A percentile compares a stretch with the other conserved stretches of the same genome.
phyloP scores from a whole-genome alignment of 2,888 invertebrate genomes.

The Agrotis ipsilon region DNA sequence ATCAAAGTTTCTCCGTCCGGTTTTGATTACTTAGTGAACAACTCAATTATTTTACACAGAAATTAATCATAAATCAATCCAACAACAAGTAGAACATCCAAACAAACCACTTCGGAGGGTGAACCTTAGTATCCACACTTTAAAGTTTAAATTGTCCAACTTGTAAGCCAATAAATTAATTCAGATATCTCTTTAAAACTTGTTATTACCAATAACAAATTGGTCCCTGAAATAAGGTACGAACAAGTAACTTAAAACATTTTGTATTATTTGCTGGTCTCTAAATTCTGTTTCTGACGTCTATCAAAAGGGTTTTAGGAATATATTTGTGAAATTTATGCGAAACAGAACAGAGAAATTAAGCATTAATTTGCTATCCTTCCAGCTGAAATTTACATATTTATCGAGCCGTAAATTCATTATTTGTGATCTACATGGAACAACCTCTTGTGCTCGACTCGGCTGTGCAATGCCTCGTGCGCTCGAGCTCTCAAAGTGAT shows the following conservation, averaged over 20 bases:
- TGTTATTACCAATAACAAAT: conserved; percentile 71
- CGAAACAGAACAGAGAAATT: conserved; percentile 85
- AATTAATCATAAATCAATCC: conserved; percentile 59
- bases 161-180: conserved; percentile 72
- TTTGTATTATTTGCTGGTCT: conserved; percentile 74
- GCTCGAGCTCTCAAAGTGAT: conserved; percentile 39
- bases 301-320: conserved; percentile 78
- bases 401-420: conserved; percentile 82
- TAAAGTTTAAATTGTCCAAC: conserved; percentile 62
- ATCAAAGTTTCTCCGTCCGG: conserved; percentile 23
- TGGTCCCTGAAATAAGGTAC: conserved; percentile 58
- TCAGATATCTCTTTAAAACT: conserved; percentile 70
- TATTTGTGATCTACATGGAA: conserved; percentile 77
- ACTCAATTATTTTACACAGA: conserved; percentile 49
- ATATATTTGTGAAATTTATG: conserved; percentile 85
- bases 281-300: conserved; percentile 74
- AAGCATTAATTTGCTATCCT: conserved; percentile 85
- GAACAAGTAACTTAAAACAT: conserved; percentile 68
- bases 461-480: conserved; percentile 14
- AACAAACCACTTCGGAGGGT: conserved; percentile 49
- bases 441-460: conserved; percentile 52
- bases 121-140: conserved; percentile 45
- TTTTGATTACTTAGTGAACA: conserved; percentile 50
- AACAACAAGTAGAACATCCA: conserved; percentile 45
- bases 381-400: conserved; percentile 84